Conservation (phyloP, 2,888 invertebrate genomes). For the Auanema sp. region DNA sequence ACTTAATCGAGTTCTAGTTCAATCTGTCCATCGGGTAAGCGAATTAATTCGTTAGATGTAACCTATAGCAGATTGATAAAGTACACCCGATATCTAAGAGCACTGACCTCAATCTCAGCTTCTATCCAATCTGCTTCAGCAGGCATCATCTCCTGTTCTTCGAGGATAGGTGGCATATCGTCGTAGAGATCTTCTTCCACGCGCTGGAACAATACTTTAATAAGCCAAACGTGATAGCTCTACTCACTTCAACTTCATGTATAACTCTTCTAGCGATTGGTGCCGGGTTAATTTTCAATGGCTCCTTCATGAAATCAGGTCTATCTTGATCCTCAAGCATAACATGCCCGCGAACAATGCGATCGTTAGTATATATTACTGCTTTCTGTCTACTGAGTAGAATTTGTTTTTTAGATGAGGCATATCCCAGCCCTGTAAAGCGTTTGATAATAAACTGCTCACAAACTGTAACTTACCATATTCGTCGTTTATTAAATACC, state of each 20-base stretch:
- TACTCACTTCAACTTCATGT: neutral
- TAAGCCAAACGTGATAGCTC: neutral
- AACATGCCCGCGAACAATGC: slow-evolving; percentile 7
- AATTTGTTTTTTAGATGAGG: neutral
- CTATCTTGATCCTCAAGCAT: neutral
- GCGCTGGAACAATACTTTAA: no score
- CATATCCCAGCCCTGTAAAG: neutral
- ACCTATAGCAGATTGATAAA: slow-evolving; percentile 1
- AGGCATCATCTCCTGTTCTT: slow-evolving; percentile 15
- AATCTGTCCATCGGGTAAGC: slow-evolving; percentile 19
- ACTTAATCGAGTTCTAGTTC: slow-evolving; percentile 19
- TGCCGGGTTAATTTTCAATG: neutral
- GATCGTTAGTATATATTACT: slow-evolving; percentile 15
- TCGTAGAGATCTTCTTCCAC: slow-evolving; percentile 15
- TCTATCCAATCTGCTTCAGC: slow-evolving; percentile 34
- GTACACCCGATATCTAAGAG: no score
- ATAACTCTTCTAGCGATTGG: neutral
- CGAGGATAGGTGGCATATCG: slow-evolving; percentile 26
- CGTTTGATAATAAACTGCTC: neutral
- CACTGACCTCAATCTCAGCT: slow-evolving; percentile 36
- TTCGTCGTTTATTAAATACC: slow-evolving; percentile 44
- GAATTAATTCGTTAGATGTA: slow-evolving; percentile 1
- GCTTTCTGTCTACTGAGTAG: slow-evolving; percentile 8
- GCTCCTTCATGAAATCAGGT: slow-evolving; percentile 20
- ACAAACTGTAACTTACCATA: slow-evolving; percentile 23